Base-by-base conservation (phyloP, 2,888 invertebrate genomes). In the Alloscopus bannaensis region DNA sequence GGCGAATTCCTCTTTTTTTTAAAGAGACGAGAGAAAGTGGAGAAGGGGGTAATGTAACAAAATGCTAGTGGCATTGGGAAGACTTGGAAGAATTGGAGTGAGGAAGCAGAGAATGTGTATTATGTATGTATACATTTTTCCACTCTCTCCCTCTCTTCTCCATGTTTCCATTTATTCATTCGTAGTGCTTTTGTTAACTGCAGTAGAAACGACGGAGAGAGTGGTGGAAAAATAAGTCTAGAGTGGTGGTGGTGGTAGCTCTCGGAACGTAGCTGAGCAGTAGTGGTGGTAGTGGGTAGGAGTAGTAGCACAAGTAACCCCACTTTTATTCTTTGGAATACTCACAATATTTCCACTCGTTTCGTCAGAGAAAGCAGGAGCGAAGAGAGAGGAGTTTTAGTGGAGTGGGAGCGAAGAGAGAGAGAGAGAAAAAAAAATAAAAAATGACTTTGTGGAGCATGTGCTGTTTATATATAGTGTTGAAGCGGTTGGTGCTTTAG, bases 371-470 rank as follows among this genome's bases (percentile, higher is more conserved):
- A 60, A 24, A 40, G 20, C 50, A 18, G 50, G 50, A 52, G 52
- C 36, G 36, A 8, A 22, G 52, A 52, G 52, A 22, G 52, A 52
- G 52, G n/a, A 47, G 36, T 47, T 47, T 13, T 6, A n/a, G 11
- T 47, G 47, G 47, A 47, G 47, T 18, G 50, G 18, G 50, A 50
- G 50, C 20, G 50, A 50, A 22, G 50, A 55, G 55, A 55, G 28
- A 22, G 24, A 28, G 59, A 59, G 59, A 29, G 52, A 52, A 52
- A 16, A 52, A 45, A 24, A 31, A 31, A 36, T 50, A 80, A 71
- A 83, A 82, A 82, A 78, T 82, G 83, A 78, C 69, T 80, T 78
- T 81, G 82, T 83, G 81, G 86, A 85, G 86, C 86, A 86, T 86
- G 86, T 85, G 84, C 86, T 86, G 85, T 84, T 84, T 85, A 84